Conservation (phyloP, 2,888 invertebrate genomes). For the Chirona hameri region DNA sequence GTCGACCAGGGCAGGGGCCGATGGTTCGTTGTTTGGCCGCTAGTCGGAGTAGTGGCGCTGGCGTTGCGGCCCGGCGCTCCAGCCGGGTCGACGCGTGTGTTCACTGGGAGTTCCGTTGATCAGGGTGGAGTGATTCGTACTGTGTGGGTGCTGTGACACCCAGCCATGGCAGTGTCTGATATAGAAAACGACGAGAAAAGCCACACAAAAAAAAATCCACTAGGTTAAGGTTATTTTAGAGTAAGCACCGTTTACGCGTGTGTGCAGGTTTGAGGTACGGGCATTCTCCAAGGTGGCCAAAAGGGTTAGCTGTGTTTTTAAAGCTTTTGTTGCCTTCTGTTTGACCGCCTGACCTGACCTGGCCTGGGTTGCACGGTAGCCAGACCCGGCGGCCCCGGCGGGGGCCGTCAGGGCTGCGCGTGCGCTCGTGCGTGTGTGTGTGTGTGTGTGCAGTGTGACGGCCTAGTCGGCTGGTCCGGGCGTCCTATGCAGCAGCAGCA, state of each 20-base stretch:
- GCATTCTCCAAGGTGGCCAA: conserved; percentile 12
- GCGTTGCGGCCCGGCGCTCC: not conserved
- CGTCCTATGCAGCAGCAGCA: too few species aligned
- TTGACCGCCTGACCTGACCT: not conserved
- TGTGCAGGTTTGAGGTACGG: not conserved
- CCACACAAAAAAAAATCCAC: not conserved
- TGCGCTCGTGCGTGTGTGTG: too few species aligned
- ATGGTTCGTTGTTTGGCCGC: conserved; percentile 24
- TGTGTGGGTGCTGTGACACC: not conserved
- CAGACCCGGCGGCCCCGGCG: not conserved
- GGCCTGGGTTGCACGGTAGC: not conserved
- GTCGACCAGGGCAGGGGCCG: not conserved
- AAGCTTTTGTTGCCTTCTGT: conserved; percentile 22
- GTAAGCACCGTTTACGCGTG: conserved; percentile 10
- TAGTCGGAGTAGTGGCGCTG: not conserved
- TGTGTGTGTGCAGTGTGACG: too few species aligned
- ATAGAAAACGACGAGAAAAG: not conserved
- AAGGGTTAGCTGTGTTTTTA: conserved; percentile 22
- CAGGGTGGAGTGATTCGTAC: not conserved
- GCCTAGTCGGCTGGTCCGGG: too few species aligned
- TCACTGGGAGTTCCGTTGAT: not conserved
- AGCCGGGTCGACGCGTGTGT: not conserved
- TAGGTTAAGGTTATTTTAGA: conserved; percentile 28
- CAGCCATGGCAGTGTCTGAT: not conserved
- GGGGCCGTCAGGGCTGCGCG: not conserved